These are phyloP conservation scores for Lycodopsis pacificus DNA, from an alignment of 2,797 vertebrate species.

Conservation along the genomic window DNA sequence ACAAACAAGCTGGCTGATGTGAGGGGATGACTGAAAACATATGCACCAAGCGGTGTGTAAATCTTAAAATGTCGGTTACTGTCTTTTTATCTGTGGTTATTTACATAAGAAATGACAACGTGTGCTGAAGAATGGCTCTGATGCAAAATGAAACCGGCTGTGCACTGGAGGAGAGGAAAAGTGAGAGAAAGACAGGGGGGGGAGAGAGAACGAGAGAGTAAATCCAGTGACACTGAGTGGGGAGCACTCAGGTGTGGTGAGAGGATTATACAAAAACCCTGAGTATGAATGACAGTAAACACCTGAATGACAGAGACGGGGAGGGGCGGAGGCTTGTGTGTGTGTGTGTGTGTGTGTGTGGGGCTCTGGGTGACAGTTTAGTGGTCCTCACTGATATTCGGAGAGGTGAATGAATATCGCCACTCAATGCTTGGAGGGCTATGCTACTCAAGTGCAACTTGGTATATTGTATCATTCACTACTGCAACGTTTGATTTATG, in stretches of 20 bases:
- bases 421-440: slow-evolving; percentile 55
- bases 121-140: slow-evolving; percentile 79
- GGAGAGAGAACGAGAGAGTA: slow-evolving; percentile 46
- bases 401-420: slow-evolving; percentile 68
- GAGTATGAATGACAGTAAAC: slow-evolving; percentile 86
- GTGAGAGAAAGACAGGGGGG: slow-evolving; percentile 15
- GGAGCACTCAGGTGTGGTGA: slow-evolving; percentile 85
- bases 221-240: slow-evolving; percentile 83
- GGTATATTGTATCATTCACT: slow-evolving; percentile 42
- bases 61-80: slow-evolving; percentile 79
- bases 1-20: slow-evolving; percentile 80
- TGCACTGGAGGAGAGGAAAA: slow-evolving; percentile 46
- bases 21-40: slow-evolving; percentile 79
- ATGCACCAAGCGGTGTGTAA: slow-evolving; percentile 69
- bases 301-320: slow-evolving; percentile 85
- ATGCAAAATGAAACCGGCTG: slow-evolving; percentile 74
- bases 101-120: slow-evolving; percentile 82
- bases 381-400: slow-evolving; percentile 65
- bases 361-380: slow-evolving; percentile 68
- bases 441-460: slow-evolving; percentile 54
- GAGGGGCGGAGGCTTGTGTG: slow-evolving; percentile 50
- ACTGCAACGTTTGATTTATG: slow-evolving; percentile 37
- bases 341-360: slow-evolving; percentile 46
- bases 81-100: slow-evolving; percentile 82
- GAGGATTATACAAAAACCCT: slow-evolving; percentile 84